Evolutionary conservation across 92 coral and sea anemone genomes (phyloP).

Genomic region (Anthopleura xanthogrammica): DNA sequence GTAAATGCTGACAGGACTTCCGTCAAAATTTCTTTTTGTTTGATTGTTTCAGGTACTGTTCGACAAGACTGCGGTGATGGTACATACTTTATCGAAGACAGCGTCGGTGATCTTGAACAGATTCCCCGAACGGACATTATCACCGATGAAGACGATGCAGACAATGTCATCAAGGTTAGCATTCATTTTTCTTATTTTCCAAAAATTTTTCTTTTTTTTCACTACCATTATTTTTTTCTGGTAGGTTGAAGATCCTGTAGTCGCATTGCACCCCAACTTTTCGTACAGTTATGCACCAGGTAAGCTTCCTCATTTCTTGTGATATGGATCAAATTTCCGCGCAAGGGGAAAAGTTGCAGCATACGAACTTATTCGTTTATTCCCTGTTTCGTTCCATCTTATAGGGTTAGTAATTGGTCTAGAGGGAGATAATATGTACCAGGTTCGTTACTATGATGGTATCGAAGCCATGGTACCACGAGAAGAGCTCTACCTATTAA

Average conservation of each 20-base stretch:
- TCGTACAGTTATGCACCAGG: slow-evolving; percentile 98
- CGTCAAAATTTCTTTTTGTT: neutral
- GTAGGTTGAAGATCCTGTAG: slow-evolving; percentile 74
- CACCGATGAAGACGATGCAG: slow-evolving; percentile 95
- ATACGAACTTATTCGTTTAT: neutral
- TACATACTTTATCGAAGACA: slow-evolving; percentile 85
- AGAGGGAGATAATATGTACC: slow-evolving; percentile 60
- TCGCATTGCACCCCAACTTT: slow-evolving; percentile 92
- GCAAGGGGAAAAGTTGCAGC: no score
- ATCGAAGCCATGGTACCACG: slow-evolving; percentile 88
- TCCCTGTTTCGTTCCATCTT: neutral
- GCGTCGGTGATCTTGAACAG: slow-evolving; percentile 94
- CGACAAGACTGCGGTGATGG: slow-evolving; percentile 82
- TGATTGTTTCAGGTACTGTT: slow-evolving; percentile 67
- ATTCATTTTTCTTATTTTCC: neutral
- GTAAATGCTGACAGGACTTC: neutral
- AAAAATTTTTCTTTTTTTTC: neutral
- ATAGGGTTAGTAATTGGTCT: slow-evolving; percentile 65
- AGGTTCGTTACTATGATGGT: slow-evolving; percentile 93
- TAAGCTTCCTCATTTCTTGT: slow-evolving; percentile 1
- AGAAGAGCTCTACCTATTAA: slow-evolving; percentile 80
- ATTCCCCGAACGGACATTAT: slow-evolving; percentile 85
- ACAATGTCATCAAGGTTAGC: slow-evolving; percentile 65
- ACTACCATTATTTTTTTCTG: neutral
- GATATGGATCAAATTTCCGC: no score